Conservation (phyloP, 2,888 invertebrate species). For the Synergus itoensis region DNA sequence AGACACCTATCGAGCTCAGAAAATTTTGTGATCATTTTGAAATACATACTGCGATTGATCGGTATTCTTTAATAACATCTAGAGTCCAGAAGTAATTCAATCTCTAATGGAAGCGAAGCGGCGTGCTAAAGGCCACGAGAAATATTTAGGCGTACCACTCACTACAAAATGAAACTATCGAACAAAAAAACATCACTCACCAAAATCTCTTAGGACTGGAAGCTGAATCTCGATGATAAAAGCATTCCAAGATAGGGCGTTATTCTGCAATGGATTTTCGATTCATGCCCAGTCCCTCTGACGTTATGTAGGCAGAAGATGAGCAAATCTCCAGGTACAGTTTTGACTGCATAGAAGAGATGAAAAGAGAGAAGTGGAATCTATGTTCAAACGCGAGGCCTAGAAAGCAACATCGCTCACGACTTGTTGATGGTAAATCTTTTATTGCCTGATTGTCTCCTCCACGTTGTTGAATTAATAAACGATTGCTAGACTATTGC, state of each 20-base stretch:
- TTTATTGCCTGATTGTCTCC: slow-evolving; percentile 7
- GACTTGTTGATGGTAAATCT: neutral
- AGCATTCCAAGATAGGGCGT: neutral
- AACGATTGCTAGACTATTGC: neutral
- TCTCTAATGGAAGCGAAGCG: neutral
- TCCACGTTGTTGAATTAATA: neutral
- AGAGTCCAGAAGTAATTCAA: neutral
- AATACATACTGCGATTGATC: neutral
- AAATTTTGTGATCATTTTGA: too few species aligned
- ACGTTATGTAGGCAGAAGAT: neutral
- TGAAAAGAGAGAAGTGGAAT: neutral
- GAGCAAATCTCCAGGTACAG: slow-evolving; percentile 12
- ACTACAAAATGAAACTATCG: neutral
- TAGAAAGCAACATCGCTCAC: neutral
- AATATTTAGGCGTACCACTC: neutral
- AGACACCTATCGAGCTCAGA: too few species aligned
- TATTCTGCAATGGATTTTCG: neutral
- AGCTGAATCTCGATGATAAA: neutral
- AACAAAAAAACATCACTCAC: slow-evolving; percentile 13
- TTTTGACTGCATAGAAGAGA: neutral
- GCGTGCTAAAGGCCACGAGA: neutral
- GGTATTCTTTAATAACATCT: neutral
- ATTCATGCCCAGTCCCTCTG: slow-evolving; percentile 1
- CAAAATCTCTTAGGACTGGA: slow-evolving; percentile 1
- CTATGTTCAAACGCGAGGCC: neutral